phyloP scores from a whole-genome alignment of 2,797 vertebrate species.

The Poecilia picta region DNA sequence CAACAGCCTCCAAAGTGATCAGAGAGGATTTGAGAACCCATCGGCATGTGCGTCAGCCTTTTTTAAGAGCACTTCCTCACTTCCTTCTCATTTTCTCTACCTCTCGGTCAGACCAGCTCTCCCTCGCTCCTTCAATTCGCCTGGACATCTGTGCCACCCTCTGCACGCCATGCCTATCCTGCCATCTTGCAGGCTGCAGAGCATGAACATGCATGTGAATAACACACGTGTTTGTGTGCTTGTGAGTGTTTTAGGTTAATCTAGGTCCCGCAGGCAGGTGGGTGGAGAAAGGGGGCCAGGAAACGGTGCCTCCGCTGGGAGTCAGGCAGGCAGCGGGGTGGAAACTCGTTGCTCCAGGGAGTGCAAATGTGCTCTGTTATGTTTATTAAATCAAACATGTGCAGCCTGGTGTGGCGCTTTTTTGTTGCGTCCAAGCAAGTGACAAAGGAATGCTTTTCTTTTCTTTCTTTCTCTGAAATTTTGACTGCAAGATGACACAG shows the following conservation, averaged over 20 bases:
- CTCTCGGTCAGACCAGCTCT: conserved; percentile 52
- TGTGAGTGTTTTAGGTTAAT: conserved; percentile 45
- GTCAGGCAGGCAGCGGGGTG: conserved; percentile 63
- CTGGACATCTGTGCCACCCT: conserved; percentile 70
- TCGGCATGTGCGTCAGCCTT: neutral
- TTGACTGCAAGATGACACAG: neutral
- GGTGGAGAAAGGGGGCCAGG: conserved; percentile 64
- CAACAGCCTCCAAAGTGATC: neutral
- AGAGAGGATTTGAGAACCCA: neutral
- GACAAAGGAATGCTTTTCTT: conserved; percentile 17
- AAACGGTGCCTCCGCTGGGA: conserved; percentile 70
- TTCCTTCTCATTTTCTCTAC: conserved; percentile 12
- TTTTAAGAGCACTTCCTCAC: neutral
- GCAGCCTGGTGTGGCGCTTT: conserved; percentile 39
- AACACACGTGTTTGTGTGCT: neutral
- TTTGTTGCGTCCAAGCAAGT: conserved; percentile 48
- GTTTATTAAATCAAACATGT: conserved; percentile 65
- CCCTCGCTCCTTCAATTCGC: conserved; percentile 62
- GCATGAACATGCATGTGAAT: neutral
- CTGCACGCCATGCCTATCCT: conserved; percentile 53
- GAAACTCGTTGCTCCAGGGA: conserved; percentile 59
- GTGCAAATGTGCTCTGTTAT: conserved; percentile 63
- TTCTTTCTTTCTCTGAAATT: conserved; percentile 27
- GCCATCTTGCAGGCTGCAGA: conserved; percentile 30
- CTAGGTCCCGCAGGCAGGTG: conserved; percentile 50